Evolutionary conservation across 2,113 vertebrate species (phyloP).

Genomic region (Hyaena hyaena): DNA sequence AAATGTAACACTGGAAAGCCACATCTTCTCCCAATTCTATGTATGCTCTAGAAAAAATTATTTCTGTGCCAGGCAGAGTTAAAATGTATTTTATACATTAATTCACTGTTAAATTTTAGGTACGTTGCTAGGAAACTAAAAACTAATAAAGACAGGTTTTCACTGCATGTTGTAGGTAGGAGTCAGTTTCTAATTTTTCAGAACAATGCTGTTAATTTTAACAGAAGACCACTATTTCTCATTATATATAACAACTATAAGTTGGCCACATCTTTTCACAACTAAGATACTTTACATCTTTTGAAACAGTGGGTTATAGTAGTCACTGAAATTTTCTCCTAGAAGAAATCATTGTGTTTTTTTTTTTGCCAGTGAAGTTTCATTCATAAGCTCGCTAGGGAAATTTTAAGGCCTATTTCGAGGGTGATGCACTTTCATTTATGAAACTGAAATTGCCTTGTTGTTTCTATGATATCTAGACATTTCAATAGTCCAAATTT

Average conservation of each 20-base stretch:
- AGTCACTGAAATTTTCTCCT: not conserved
- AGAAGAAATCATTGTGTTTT: not conserved
- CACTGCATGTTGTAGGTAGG: not conserved
- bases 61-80: not conserved
- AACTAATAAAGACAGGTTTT: not conserved
- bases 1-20: not conserved
- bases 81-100: slow-evolving; percentile 23
- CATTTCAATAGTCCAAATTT: not conserved
- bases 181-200: not conserved
- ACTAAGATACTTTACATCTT: not conserved
- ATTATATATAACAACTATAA: not conserved
- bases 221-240: not conserved
- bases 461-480: not conserved
- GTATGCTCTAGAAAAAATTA: not conserved
- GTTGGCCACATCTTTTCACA: not conserved
- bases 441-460: not conserved
- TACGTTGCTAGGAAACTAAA: not conserved
- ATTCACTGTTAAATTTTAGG: not conserved
- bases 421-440: not conserved
- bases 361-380: not conserved
- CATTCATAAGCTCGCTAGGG: not conserved
- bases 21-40: not conserved
- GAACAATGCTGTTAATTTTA: not conserved
- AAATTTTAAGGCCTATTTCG: not conserved
- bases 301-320: not conserved